Percentiles rank a stretch among this genome's conserved stretches.
Evolutionary conservation across 2,888 invertebrate species (phyloP).

Genomic region (Mystacides longicornis): DNA sequence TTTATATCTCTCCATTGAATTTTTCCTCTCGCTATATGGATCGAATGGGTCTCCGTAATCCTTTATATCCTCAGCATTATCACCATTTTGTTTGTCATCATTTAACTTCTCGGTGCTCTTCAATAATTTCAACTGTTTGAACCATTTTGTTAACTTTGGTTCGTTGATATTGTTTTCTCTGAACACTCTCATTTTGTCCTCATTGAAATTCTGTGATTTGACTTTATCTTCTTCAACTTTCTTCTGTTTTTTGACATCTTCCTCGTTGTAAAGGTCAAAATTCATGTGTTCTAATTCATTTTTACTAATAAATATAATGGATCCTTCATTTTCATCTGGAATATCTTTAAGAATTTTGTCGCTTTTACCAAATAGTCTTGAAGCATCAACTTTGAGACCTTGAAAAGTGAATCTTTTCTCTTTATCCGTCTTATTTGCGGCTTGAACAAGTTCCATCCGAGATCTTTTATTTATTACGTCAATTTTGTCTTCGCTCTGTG

Average conservation of each 20-base stretch:
- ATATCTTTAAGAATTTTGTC: slow-evolving; percentile 48
- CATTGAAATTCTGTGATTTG: slow-evolving; percentile 41
- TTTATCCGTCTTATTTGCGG: slow-evolving; percentile 42
- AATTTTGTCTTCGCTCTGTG: slow-evolving; percentile 2
- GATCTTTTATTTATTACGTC: slow-evolving; percentile 10
- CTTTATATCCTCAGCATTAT: slow-evolving; percentile 38
- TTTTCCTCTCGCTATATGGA: slow-evolving; percentile 54
- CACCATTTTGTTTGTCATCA: slow-evolving; percentile 39
- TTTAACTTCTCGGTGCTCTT: slow-evolving; percentile 42
- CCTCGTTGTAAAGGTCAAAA: slow-evolving; percentile 48
- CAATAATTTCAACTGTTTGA: slow-evolving; percentile 51
- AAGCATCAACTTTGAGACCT: slow-evolving; percentile 45
- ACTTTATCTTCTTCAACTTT: slow-evolving; percentile 35
- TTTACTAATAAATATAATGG: slow-evolving; percentile 60
- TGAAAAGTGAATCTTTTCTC: slow-evolving; percentile 48
- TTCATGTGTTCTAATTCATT: slow-evolving; percentile 58
- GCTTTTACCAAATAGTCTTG: slow-evolving; percentile 46
- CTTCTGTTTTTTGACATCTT: slow-evolving; percentile 39
- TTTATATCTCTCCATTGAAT: slow-evolving; percentile 63
- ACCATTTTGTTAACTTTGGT: slow-evolving; percentile 59
- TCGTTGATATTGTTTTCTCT: slow-evolving; percentile 40
- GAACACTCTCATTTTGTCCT: slow-evolving; percentile 47
- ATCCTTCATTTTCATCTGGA: slow-evolving; percentile 56
- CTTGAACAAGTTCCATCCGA: slow-evolving; percentile 17
- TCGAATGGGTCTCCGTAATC: slow-evolving; percentile 53